Conservation (phyloP, 2,888 invertebrate species). For the Metallyticus violacea region DNA sequence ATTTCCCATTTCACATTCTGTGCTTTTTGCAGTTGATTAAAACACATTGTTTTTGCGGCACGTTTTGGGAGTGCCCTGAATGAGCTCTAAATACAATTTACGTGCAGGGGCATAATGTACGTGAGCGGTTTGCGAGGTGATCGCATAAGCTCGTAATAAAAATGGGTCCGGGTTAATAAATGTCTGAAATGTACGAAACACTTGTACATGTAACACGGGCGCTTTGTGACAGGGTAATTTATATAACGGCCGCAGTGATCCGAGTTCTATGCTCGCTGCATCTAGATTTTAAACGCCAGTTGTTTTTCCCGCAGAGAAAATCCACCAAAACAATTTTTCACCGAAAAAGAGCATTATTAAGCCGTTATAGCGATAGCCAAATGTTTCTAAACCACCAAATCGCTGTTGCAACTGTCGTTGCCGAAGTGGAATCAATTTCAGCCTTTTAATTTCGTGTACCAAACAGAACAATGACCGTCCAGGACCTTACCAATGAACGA, state of each 20-base stretch:
- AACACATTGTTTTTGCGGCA: neutral
- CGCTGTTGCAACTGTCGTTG: neutral
- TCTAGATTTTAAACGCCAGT: neutral
- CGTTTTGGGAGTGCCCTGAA: neutral
- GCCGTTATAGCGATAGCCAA: neutral
- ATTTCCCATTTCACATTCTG: neutral
- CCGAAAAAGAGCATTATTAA: neutral
- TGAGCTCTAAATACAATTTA: neutral
- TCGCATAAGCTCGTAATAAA: neutral
- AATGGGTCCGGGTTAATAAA: neutral
- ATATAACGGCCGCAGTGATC: neutral
- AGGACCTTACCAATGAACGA: too few species aligned
- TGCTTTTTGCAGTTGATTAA: neutral
- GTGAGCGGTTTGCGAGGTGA: neutral
- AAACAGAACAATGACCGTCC: too few species aligned
- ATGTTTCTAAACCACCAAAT: neutral
- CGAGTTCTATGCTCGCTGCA: neutral
- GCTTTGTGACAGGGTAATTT: neutral
- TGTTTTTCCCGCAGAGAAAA: neutral
- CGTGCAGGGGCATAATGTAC: neutral
- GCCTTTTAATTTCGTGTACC: neutral
- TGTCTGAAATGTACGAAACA: neutral
- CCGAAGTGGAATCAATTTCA: neutral
- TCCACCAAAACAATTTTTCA: neutral
- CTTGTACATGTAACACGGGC: neutral